Conservation (phyloP, 1,140 invertebrate genomes). For the Patella vulgata region DNA sequence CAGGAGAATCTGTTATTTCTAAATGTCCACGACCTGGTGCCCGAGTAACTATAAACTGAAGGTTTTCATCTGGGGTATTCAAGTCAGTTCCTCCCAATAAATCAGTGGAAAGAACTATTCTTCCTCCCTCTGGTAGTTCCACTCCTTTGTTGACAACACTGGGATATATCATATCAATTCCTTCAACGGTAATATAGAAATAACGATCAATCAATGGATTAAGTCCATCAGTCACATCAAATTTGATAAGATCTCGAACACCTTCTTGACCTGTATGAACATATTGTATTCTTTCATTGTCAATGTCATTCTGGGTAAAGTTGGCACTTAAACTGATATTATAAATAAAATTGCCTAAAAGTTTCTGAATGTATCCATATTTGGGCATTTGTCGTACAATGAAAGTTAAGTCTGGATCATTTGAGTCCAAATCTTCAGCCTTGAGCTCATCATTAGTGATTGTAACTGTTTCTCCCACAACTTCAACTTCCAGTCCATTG, state of each 20-base stretch:
- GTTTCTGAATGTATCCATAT: constrained; percentile 58
- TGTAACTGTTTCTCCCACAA: constrained; percentile 55
- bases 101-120: constrained; percentile 60
- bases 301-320: constrained; percentile 66
- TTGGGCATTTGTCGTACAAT: constrained; percentile 59
- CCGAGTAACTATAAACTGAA: constrained; percentile 63
- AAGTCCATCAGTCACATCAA: constrained; percentile 66
- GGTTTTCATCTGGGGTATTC: constrained; percentile 58
- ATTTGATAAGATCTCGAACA: constrained; percentile 64
- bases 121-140: constrained; percentile 64
- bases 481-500: constrained; percentile 64
- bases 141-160: constrained; percentile 63
- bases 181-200: constrained; percentile 65
- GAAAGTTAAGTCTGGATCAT: constrained; percentile 57
- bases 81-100: constrained; percentile 63
- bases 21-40: constrained; percentile 63
- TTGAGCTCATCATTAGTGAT: constrained; percentile 62
- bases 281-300: constrained; percentile 60
- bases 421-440: constrained; percentile 66
- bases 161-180: constrained; percentile 63
- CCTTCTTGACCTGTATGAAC: constrained; percentile 61
- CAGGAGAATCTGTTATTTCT: constrained; percentile 58
- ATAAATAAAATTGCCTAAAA: constrained; percentile 20
- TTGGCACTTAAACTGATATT: constrained; percentile 63
- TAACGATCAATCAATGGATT: constrained; percentile 65